These are phyloP conservation scores for Fabriciana adippe DNA, from an alignment of 2,888 invertebrate genomes.

Conservation along the genomic window DNA sequence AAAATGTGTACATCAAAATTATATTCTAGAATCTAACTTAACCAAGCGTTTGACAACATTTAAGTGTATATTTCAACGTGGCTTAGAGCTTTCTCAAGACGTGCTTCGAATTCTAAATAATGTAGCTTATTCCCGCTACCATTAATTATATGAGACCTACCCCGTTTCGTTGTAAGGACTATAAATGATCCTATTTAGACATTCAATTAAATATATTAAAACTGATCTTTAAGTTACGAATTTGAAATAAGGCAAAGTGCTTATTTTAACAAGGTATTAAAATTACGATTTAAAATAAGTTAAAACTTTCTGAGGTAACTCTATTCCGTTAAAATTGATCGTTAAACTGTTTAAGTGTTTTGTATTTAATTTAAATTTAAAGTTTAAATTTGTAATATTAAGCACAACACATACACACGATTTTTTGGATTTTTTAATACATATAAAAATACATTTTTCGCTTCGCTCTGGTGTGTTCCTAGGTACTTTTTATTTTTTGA, in stretches of 20 bases:
- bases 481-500: too few species aligned
- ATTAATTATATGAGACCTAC: constrained; percentile 30
- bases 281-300: background rate
- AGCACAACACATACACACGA: too few species aligned
- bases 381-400: too few species aligned
- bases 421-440: too few species aligned
- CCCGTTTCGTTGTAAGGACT: constrained; percentile 23
- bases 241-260: background rate
- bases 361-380: too few species aligned
- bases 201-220: constrained; percentile 24
- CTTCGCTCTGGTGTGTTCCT: too few species aligned
- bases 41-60: constrained; percentile 20
- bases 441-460: too few species aligned
- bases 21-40: constrained; percentile 12
- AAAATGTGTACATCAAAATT: background rate
- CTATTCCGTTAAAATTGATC: too few species aligned
- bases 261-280: constrained; percentile 8
- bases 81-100: constrained; percentile 27
- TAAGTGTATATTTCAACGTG: constrained; percentile 25
- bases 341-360: too few species aligned
- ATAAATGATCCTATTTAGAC: constrained; percentile 29
- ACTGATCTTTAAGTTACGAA: constrained; percentile 18
- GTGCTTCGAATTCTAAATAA: constrained; percentile 33
- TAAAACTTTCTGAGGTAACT: background rate
- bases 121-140: constrained; percentile 24